Evolutionary conservation across 2,888 invertebrate species (phyloP), one percentile per base, ranked within the genome.

Genomic region (Mesorhabditis belari): DNA sequence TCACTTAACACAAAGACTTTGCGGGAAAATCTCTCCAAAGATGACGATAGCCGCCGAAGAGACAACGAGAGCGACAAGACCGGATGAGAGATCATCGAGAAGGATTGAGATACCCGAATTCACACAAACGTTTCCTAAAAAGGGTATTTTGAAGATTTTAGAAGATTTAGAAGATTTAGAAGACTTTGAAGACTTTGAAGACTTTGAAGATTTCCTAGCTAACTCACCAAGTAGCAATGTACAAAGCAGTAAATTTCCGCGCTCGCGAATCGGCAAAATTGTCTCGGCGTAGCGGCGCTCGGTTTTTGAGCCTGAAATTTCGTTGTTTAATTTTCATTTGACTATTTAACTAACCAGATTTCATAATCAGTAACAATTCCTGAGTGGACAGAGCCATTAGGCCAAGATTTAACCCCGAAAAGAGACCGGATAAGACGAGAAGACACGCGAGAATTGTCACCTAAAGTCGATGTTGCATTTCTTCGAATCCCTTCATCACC

Each of bases 331-430:
- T 35, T 17, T 21, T 12, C 6, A 49, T n/a, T n/a, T n/a, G n/a
- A n/a, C n/a, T n/a, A n/a, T n/a, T n/a, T n/a, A 3, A 51, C 58
- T 6, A 26, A 77, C 77, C 78, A 28, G 77, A 75, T 55, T 79
- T 80, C 12, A 65, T 64, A 55, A 80, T 80, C 24, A 80, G 65
- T 60, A 69, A 64, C 62, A 80, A 67, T 56, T 80, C 80, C 51
- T 76, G 76, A 0, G 76, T 87, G 81, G 95, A 94, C 80, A 98
- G 83, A 0, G 96, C 88, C 95, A 98, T 94, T 17, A 98, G 85
- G 0, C 98, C 86, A 28, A 99, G 85, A 82, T 98, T 98, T 35
- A 98, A 85, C 0, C 98, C 98, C 58, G 95, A 95, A 82, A 98
- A 99, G 1, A 98, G 84, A 0, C 94, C 92, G 0, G 96, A 96